phyloP scores from a whole-genome alignment of 2,113 vertebrate genomes.

The Actenoides lindsayi region DNA sequence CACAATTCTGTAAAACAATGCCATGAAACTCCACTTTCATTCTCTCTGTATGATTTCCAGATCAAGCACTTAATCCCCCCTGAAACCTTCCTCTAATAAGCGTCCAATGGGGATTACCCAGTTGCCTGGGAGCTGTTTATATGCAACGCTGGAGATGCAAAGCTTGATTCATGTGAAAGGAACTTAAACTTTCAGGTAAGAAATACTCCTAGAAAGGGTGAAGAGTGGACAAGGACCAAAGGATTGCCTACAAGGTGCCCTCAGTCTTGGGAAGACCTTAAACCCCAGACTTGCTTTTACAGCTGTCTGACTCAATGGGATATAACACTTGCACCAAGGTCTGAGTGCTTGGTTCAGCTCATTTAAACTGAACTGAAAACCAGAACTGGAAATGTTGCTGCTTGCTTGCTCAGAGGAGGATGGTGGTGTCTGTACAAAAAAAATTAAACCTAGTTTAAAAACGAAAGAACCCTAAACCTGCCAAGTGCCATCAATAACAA shows the following conservation, averaged over 20 bases:
- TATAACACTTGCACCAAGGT: neutral
- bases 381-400: neutral
- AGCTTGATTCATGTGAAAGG: neutral
- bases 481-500: neutral
- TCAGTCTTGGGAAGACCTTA: neutral
- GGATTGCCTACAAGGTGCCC: neutral
- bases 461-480: neutral
- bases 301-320: neutral
- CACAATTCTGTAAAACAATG: conserved; percentile 10
- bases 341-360: neutral
- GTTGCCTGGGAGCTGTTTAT: neutral
- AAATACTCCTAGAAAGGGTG: neutral
- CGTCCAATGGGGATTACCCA: neutral
- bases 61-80: neutral
- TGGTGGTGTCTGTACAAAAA: fast-evolving
- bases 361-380: neutral
- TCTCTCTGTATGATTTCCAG: neutral
- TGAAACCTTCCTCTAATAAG: neutral
- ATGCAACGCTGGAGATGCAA: neutral
- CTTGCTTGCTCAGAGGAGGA: neutral
- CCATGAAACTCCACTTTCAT: neutral
- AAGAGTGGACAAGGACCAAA: neutral
- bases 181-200: neutral
- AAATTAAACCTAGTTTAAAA: neutral
- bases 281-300: neutral